Conservation (phyloP, 2,797 vertebrate genomes). For the Prionace glauca region DNA sequence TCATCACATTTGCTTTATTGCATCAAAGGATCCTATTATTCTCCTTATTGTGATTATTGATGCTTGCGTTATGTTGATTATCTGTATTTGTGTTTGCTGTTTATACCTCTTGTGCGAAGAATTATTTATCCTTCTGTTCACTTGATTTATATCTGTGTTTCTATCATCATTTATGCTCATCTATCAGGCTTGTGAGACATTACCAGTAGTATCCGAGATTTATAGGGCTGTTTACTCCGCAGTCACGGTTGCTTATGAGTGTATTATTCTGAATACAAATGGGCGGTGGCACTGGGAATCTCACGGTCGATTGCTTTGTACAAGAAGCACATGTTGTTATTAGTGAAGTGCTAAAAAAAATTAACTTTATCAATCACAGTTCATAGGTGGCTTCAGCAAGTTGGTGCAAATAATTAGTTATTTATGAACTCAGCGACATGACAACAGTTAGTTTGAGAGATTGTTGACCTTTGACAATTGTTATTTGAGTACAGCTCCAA, state of each 20-base stretch:
- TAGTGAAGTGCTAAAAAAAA: slow-evolving; percentile 16
- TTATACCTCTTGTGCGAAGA: background rate
- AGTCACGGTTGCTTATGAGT: background rate
- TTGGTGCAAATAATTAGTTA: background rate
- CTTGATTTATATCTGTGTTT: slow-evolving; percentile 9
- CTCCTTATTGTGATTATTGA: background rate
- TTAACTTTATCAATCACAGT: slow-evolving; percentile 16
- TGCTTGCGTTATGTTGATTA: background rate
- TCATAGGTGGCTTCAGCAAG: background rate
- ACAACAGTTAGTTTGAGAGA: background rate
- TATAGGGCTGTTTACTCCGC: background rate
- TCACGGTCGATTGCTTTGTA: background rate
- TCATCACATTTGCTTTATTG: background rate
- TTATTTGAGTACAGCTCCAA: background rate
- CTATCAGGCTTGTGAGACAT: background rate
- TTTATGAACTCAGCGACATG: background rate
- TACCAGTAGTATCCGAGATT: background rate
- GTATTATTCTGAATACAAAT: background rate
- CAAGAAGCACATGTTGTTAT: background rate
- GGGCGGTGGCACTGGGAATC: background rate
- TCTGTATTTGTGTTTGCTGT: background rate
- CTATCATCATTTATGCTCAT: background rate
- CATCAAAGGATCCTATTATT: background rate
- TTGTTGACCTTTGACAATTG: background rate
- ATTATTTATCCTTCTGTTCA: background rate